Base-by-base conservation (phyloP, 2,113 vertebrate genomes). In the Suncus etruscus region DNA sequence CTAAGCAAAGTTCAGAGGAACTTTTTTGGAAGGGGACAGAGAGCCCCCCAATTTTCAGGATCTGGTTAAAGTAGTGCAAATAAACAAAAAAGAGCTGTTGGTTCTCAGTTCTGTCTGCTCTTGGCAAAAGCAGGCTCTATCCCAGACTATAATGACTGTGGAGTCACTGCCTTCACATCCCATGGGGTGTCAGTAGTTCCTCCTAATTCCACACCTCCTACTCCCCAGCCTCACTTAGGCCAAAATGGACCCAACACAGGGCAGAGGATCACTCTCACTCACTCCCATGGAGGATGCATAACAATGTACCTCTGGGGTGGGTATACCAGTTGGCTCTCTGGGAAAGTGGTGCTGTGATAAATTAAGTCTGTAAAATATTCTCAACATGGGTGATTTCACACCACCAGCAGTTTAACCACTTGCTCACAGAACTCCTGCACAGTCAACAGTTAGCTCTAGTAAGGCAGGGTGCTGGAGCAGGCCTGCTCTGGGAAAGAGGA, bases 51-150 rank as follows among this genome's bases (percentile, higher is more conserved):
- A 75, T 61, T 65, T 61, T 79, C 32, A 74, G 90, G 32, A 73
- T 86, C 69, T 87, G 32, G 68, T 88, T 79, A 88, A 95, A 89
- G 31, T 70, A 84, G 69, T 45, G 45, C 47, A 91, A 79, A 95
- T 70, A 91, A 92, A 92, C 63, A 85, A 32, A 92, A 91, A 16
- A 11, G 75, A 91, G 81, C 86, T 93, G 87, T 85, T 80, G 66
- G 82, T 80, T 78, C 82, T 72, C 63, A 74, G 75, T 5, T 9
- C 48, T 24, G 83, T 48, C 45, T 54, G 66, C 20, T 2, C 25
- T 72, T 72, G 89, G 48, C 47, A 81, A 73, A 51, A 1, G 1
- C 50, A 39, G 50, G 32, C 32, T 82, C 68, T n/a, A 58, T 47
- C 22, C 69, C 83, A 69, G 27, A 51, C n/a, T 25, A 82, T 72